phyloP scores from a whole-genome alignment of 2,797 vertebrate genomes.

The Ispidina picta region DNA sequence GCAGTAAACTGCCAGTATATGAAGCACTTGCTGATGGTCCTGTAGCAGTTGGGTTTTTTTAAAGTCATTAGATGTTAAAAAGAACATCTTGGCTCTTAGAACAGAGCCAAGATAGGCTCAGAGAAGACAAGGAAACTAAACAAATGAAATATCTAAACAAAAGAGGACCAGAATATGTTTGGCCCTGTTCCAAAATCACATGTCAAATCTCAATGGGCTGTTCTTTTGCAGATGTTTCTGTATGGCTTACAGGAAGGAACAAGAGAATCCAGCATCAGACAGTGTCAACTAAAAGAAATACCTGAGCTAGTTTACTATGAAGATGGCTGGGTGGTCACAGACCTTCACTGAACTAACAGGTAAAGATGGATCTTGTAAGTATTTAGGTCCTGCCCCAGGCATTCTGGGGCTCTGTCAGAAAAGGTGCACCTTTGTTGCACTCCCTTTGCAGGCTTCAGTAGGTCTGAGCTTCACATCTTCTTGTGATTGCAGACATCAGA shows the following conservation, averaged over 20 bases:
- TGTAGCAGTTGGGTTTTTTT: neutral
- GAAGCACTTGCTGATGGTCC: neutral
- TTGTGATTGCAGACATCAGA: neutral
- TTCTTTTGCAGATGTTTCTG: neutral
- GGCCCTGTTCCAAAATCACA: neutral
- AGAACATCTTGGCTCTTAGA: neutral
- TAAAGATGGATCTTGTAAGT: neutral
- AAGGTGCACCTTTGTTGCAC: neutral
- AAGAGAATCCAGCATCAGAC: neutral
- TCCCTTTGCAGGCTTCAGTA: neutral
- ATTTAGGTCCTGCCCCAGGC: neutral
- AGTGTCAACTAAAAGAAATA: neutral
- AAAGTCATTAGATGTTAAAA: neutral
- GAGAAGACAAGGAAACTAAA: neutral
- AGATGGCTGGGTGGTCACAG: neutral
- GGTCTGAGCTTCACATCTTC: neutral
- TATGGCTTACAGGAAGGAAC: neutral
- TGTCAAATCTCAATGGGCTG: neutral
- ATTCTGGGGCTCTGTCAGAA: neutral
- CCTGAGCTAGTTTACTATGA: neutral
- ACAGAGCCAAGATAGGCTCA: neutral
- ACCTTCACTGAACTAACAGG: neutral
- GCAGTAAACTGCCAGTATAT: neutral
- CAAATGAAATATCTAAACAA: neutral
- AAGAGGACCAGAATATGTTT: neutral